Evolutionary conservation across 2,113 vertebrate species (phyloP).

Genomic region (Actenoides hombroni): DNA sequence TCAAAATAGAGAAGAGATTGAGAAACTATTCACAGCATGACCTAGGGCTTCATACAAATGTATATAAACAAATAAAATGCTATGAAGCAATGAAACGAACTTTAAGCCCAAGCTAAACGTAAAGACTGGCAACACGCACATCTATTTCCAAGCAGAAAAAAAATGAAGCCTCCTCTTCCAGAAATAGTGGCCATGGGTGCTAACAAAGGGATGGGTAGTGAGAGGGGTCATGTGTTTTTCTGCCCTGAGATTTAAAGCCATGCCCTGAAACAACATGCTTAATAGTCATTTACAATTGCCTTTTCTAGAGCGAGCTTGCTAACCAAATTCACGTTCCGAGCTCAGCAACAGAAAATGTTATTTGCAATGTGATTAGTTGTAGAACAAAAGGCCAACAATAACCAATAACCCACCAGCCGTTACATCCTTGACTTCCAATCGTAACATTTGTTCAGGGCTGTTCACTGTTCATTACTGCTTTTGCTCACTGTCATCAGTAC

Average conservation of each 20-base stretch:
- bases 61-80: not conserved
- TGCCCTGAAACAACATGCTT: accelerated
- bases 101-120: not conserved
- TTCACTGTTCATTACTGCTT: not conserved
- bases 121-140: not conserved
- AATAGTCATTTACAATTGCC: not conserved
- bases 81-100: not conserved
- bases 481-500: not conserved
- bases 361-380: not conserved
- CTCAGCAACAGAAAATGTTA: not conserved
- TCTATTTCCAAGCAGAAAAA: not conserved
- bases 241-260: not conserved
- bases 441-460: not conserved
- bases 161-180: not conserved
- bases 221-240: accelerated
- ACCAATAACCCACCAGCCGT: not conserved
- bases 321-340: not conserved
- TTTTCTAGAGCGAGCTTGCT: not conserved
- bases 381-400: not conserved
- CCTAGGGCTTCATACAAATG: not conserved
- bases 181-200: not conserved
- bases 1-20: not conserved
- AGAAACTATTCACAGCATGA: not conserved
- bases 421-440: not conserved
- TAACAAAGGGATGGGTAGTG: not conserved